Evolutionary conservation across 2,113 vertebrate genomes (phyloP).

Genomic region (Chaetorhynchus papuensis): DNA sequence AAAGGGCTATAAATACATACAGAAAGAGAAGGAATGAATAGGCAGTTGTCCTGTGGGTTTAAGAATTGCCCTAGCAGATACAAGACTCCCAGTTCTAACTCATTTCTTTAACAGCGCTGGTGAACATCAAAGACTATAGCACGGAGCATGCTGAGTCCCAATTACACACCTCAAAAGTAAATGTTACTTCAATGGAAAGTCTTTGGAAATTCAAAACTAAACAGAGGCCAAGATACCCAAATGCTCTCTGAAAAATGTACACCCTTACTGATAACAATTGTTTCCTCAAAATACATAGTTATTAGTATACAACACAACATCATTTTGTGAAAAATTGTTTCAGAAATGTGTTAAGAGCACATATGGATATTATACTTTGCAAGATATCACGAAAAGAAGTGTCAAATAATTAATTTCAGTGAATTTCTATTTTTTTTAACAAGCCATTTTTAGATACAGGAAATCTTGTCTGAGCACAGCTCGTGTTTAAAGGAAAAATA

Average conservation of each 20-base stretch:
- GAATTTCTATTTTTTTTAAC: constrained; percentile 7
- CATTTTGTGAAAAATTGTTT: background rate
- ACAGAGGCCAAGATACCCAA: constrained; percentile 29
- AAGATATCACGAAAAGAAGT: background rate
- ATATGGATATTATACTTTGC: background rate
- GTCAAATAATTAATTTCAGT: constrained; percentile 10
- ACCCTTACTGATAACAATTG: background rate
- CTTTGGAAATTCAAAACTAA: constrained; percentile 59
- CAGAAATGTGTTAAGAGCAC: background rate
- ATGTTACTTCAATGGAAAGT: constrained; percentile 52
- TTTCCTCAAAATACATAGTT: background rate
- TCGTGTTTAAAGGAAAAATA: background rate
- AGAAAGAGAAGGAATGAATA: background rate
- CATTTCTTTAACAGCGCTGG: constrained; percentile 62
- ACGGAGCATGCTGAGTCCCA: constrained; percentile 52
- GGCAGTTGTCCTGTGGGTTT: background rate
- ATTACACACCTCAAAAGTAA: constrained; percentile 69
- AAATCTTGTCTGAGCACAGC: background rate
- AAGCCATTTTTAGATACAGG: background rate
- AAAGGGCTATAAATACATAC: background rate
- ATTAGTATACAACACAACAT: background rate
- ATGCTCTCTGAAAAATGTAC: constrained; percentile 14
- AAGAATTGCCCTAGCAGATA: constrained; percentile 55
- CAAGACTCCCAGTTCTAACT: constrained; percentile 32
- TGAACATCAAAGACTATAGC: constrained; percentile 63